Conservation (phyloP, 2,888 invertebrate genomes). For the Epirrhoe tristata region DNA sequence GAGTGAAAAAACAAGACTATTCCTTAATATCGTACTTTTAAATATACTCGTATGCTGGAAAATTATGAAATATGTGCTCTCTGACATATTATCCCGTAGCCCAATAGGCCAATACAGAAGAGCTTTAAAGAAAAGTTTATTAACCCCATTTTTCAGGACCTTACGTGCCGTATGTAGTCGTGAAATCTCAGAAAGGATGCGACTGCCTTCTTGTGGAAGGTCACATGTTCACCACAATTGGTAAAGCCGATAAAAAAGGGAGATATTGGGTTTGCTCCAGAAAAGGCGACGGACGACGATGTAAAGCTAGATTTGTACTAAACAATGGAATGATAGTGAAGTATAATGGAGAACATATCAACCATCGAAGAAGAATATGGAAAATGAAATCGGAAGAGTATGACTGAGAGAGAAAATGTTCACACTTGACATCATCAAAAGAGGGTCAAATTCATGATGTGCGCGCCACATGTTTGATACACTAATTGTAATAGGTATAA, state of each 20-base stretch:
- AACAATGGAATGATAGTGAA: slow-evolving; percentile 29
- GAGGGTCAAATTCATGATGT: too few relatives aligned
- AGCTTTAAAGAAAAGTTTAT: neutral
- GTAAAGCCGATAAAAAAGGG: slow-evolving; percentile 20
- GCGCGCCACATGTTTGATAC: too few relatives aligned
- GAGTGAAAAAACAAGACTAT: neutral
- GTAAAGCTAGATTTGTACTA: slow-evolving; percentile 33
- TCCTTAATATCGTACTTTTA: too few relatives aligned
- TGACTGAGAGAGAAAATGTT: too few relatives aligned
- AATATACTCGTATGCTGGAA: neutral
- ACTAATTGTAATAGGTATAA: too few relatives aligned
- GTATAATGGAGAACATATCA: slow-evolving; percentile 30
- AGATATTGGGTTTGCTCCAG: slow-evolving; percentile 35
- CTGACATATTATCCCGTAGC: too few relatives aligned
- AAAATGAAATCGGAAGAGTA: slow-evolving; percentile 7
- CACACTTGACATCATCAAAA: too few relatives aligned
- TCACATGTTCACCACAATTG: slow-evolving; percentile 27
- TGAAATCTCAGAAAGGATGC: slow-evolving; percentile 34
- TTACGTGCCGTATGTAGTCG: slow-evolving; percentile 28
- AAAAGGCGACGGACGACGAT: slow-evolving; percentile 25
- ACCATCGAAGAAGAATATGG: slow-evolving; percentile 18
- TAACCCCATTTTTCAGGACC: slow-evolving; percentile 24
- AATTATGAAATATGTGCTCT: neutral
- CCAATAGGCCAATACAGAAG: too few relatives aligned
- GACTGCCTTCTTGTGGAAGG: slow-evolving; percentile 32